These are phyloP conservation scores for Sitodiplosis mosellana DNA, from an alignment of 1,140 invertebrate genomes.

Conservation along the genomic window DNA sequence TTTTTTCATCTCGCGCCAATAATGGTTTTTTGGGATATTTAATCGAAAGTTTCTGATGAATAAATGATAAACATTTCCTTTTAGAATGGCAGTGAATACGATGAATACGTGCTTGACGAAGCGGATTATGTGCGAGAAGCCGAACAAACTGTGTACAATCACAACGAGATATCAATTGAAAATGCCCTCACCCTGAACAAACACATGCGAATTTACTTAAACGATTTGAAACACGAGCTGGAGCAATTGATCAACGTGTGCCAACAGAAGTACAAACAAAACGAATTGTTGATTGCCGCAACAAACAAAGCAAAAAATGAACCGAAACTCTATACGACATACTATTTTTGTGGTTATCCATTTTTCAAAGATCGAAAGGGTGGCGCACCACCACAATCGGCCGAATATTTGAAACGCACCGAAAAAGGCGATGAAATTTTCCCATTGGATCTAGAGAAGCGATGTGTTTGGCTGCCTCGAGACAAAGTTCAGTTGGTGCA, in stretches of 20 bases:
- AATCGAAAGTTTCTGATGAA: no score
- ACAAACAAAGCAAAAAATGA: neutral
- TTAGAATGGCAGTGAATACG: no score
- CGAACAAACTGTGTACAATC: neutral
- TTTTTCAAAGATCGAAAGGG: constrained; percentile 12
- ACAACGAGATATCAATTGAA: neutral
- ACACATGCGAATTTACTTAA: neutral
- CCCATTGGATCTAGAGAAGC: constrained; percentile 19
- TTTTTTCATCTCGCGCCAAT: no score
- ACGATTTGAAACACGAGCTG: neutral
- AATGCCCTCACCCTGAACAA: neutral
- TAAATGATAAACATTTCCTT: no score
- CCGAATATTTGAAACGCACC: constrained; percentile 16
- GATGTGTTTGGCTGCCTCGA: constrained; percentile 14
- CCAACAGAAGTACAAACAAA: neutral
- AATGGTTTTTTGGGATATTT: no score
- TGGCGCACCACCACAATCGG: constrained; percentile 12
- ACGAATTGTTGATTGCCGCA: neutral
- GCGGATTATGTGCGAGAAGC: neutral
- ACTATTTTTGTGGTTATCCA: constrained; percentile 14
- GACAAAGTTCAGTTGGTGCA: constrained; percentile 17
- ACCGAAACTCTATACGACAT: neutral
- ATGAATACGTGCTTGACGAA: no score
- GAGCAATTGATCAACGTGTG: neutral
- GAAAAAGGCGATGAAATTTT: constrained; percentile 14